Base-by-base conservation (phyloP, 2,113 vertebrate genomes). In the Mastomys natalensis region DNA sequence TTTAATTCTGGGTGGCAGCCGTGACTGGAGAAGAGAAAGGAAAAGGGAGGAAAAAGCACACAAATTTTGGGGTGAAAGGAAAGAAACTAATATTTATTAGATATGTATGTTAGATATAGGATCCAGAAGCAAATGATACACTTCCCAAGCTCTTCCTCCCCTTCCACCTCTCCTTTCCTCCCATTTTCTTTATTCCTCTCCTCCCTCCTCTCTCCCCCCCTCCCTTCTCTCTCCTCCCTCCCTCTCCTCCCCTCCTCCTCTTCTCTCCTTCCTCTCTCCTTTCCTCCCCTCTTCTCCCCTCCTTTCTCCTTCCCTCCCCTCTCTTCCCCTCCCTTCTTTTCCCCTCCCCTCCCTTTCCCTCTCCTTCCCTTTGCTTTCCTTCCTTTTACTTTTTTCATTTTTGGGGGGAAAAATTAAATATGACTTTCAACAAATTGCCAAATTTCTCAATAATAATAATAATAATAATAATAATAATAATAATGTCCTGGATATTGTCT, bases 361-460 rank as follows among this genome's bases (percentile, higher is more conserved):
- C 68, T 0, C 43, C 43, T 12, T 2, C 13, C 15, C 17, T 64
- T 1, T 37, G 26, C 40, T 51, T 24, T 13, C n/a, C 9, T 45
- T 26, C 72, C 88, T 7, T 88, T 76, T 1, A 5, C 8, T 51
- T 51, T 45, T 31, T 5, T 45, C 29, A 7, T 11, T 34, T 26
- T 85, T 87, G 1, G n/a, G n/a, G n/a, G n/a, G 11, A 77, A 89
- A 94, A 95, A n/a, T 58, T 55, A 85, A 90, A 43, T 82, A 15
- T 91, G 24, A 40, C 55, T 89, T 93, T 94, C 66, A 40, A 51
- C 3, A 90, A 87, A 34, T 96, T 91, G 43, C 15, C 89, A 51
- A 87, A 77, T 94, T 40, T 48, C 43, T 84, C 16, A 60, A 77
- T 4, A 34, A 29, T 10, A 66, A 66, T 5, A 60, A 60, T 60